Evolutionary conservation across 2,797 vertebrate species (phyloP).

Genomic region (Okamejei kenojei): DNA sequence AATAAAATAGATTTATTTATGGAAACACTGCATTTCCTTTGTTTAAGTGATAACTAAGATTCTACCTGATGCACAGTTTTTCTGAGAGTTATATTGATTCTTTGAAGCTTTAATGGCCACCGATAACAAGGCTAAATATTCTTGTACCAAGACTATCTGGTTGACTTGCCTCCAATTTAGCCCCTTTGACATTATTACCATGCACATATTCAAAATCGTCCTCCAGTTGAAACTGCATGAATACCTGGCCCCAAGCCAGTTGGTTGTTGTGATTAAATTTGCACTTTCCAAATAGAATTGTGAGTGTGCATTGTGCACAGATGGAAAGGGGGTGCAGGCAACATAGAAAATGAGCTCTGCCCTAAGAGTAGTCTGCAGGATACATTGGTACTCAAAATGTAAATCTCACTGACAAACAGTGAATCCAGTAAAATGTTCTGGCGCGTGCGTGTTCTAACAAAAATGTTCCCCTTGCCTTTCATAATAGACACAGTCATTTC

Average conservation of each 20-base stretch:
- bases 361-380: neutral
- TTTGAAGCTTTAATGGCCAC: neutral
- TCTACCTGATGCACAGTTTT: neutral
- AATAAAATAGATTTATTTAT: neutral
- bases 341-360: neutral
- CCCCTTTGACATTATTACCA: neutral
- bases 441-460: neutral
- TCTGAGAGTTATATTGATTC: neutral
- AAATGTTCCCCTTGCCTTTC: neutral
- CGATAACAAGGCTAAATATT: neutral
- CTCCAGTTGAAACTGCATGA: neutral
- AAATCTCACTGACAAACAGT: neutral
- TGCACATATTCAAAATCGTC: neutral
- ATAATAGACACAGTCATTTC: neutral
- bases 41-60: neutral
- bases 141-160: neutral
- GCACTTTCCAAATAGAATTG: neutral
- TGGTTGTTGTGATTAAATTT: neutral
- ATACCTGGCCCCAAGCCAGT: neutral
- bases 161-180: neutral
- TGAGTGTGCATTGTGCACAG: neutral
- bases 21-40: constrained; percentile 10
- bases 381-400: neutral
- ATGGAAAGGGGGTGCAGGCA: neutral
- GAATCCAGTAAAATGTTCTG: neutral